Conservation (phyloP, 2,797 vertebrate genomes). For the Danio jaintianensis region DNA sequence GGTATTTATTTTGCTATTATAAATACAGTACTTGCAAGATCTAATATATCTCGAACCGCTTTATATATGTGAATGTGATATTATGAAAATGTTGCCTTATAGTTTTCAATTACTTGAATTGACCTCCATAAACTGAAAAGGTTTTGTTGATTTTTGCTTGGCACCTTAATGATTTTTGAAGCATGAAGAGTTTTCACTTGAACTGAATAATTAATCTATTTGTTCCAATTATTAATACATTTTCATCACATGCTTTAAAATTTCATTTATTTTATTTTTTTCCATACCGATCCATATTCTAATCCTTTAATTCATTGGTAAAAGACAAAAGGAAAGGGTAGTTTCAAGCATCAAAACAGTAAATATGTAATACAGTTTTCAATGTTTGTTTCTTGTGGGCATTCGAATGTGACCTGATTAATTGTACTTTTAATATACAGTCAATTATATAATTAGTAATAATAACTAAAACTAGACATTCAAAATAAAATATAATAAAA, state of each 20-base stretch:
- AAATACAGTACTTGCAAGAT: background rate
- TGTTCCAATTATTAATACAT: background rate
- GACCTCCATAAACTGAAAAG: background rate
- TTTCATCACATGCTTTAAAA: no score
- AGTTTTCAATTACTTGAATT: background rate
- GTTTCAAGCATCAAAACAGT: no score
- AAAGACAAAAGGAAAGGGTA: no score
- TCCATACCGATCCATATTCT: no score
- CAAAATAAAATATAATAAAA: no score
- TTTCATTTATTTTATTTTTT: no score
- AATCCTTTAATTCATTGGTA: background rate
- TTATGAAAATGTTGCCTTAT: background rate
- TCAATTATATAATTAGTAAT: no score
- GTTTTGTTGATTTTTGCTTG: background rate
- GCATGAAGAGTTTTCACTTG: background rate
- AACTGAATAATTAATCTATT: background rate
- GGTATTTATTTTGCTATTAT: conserved; percentile 21
- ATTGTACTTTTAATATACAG: no score
- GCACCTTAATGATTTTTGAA: background rate
- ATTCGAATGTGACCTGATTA: no score
- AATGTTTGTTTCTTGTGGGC: no score
- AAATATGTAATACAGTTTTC: no score
- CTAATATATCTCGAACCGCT: background rate
- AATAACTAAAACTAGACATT: no score
- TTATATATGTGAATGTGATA: conserved; percentile 19